These are phyloP conservation scores for Panagrolaimus sp. DNA, from an alignment of 1,140 invertebrate species.

Conservation along the genomic window DNA sequence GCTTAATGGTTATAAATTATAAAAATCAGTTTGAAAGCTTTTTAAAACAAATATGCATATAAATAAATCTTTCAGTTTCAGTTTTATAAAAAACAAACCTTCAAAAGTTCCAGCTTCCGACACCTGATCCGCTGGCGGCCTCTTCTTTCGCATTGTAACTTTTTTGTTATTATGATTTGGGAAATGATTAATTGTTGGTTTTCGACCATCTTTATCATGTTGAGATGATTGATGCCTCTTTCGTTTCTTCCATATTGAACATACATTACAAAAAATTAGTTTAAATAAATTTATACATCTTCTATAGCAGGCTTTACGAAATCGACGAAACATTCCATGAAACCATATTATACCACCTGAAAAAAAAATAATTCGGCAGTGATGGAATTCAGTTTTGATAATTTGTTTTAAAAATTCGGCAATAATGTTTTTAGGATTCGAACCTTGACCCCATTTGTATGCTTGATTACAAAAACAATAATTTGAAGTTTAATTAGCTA, in stretches of 20 bases:
- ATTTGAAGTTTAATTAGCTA: no score
- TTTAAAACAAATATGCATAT: no score
- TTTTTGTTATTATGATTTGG: constrained; percentile 12
- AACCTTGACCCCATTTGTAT: no score
- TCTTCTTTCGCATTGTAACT: constrained; percentile 17
- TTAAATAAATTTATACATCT: constrained; percentile 25
- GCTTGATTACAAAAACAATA: no score
- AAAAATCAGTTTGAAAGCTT: no score
- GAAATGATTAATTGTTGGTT: neutral
- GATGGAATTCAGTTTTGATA: no score
- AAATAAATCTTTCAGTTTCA: no score
- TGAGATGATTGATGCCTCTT: neutral
- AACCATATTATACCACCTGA: constrained; percentile 54
- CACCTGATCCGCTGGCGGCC: constrained; percentile 31
- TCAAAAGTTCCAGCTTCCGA: constrained; percentile 58
- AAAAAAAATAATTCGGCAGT: constrained; percentile 11
- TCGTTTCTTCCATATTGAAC: constrained; percentile 9
- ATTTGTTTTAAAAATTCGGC: no score
- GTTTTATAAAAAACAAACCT: constrained; percentile 30
- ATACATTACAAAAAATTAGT: constrained; percentile 21
- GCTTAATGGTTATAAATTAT: no score
- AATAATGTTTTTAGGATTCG: no score
- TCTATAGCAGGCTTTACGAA: constrained; percentile 36
- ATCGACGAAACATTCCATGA: constrained; percentile 42
- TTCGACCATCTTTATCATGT: neutral